Base-by-base conservation (phyloP, 2,113 vertebrate genomes). In the Hypomesus transpacificus region DNA sequence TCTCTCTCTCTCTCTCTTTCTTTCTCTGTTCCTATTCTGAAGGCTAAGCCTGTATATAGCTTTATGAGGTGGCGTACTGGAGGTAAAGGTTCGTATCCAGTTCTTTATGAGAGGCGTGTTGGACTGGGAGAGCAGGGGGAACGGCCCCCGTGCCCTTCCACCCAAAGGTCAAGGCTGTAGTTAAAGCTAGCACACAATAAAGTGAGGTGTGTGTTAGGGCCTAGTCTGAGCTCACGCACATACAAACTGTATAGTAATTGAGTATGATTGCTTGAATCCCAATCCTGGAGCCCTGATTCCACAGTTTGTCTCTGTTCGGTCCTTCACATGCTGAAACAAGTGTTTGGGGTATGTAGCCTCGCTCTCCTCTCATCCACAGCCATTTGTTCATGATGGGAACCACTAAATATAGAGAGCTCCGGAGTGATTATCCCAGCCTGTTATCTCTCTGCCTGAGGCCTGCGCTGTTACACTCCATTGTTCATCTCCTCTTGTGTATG, bases 391-490 rank as follows among this genome's bases (percentile, higher is more conserved):
- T 82, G 83, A 73, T 56, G 14, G 53, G 68, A 76, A 60, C 6
- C 59, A 79, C 82, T 90, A 86, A 88, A 87, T 87, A 83, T 87
- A 87, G 82, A 78, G 59, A 56, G 14, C 66, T 63, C 73, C 80
- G 61, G 77, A 80, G 84, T 89, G 84, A 82, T 87, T 87, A 87
- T 85, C 85, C 77, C 85, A 82, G 83, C 80, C 80, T 82, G 82
- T 85, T 87, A 87, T 87, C 87, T 82, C 79, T 87, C 85, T 82
- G 78, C 82, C 87, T 18, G 16, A 56, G 53, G 16, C 14, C 16
- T 18, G 53, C 17, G 17, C 16, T 56, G 17, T 16, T 16, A 56
- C 16, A 56, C 17, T 16, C 3, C 66, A 85, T 89, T 89, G 87
- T 87, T 89, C 85, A 77, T 84, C 82, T 86, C 39, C 84, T 83